These are phyloP conservation scores for Aphelinus certus DNA, from an alignment of 1,140 invertebrate species.

Conservation along the genomic window DNA sequence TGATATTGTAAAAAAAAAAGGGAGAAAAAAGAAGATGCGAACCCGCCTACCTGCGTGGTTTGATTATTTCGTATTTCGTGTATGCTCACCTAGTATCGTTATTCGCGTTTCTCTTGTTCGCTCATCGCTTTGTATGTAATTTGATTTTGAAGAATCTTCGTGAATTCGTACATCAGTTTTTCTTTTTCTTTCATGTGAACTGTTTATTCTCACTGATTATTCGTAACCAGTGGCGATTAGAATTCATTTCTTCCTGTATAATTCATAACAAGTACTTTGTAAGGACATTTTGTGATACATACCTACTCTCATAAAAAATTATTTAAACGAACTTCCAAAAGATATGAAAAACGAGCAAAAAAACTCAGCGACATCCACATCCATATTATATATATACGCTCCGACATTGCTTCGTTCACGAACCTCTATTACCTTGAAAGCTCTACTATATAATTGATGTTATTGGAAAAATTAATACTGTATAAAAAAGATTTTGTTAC, in stretches of 20 bases:
- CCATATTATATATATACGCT: neutral
- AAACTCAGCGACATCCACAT: too few species aligned
- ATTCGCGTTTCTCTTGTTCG: constrained; percentile 39
- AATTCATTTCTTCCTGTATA: too few species aligned
- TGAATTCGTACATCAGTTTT: too few species aligned
- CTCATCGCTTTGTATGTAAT: constrained; percentile 17
- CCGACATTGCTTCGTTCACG: neutral
- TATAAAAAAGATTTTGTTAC: constrained; percentile 34
- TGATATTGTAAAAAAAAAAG: constrained; percentile 52
- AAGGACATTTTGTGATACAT: constrained; percentile 21
- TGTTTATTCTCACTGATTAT: neutral
- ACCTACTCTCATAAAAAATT: constrained; percentile 4
- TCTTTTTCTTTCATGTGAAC: neutral
- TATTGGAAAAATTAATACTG: constrained; percentile 18
- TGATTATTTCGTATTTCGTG: constrained; percentile 20
- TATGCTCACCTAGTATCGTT: neutral
- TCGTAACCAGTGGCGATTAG: too few species aligned
- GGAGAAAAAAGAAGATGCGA: neutral
- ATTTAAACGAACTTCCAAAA: neutral
- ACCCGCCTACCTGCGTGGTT: neutral
- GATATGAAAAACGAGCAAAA: neutral
- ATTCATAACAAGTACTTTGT: neutral
- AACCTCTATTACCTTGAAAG: neutral
- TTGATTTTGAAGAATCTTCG: neutral
- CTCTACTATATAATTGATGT: constrained; percentile 24